Base-by-base conservation (phyloP, 1,140 invertebrate genomes). In the Olivierus martensii region DNA sequence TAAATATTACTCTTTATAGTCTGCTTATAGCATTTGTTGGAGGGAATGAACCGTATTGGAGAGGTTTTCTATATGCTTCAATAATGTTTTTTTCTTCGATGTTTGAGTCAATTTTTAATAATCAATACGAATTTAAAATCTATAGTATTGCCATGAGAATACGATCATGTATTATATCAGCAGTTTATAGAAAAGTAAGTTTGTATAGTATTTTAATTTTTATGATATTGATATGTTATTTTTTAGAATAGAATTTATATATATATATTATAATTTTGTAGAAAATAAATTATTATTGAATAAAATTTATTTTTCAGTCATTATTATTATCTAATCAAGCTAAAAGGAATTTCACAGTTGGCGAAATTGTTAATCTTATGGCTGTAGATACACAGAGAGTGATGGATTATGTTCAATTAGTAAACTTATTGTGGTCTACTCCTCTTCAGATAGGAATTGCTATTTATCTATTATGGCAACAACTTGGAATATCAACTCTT, bases 371-470 rank as follows among this genome's bases (percentile, higher is more conserved):
- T 1, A 94, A 94, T 68, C 69, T 95, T 46, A 94, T 94, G 89
- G 82, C 90, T 1, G 86, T 90, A 0, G 87, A 91, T 68, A 78
- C 79, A 2, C 79, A 83, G 62, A 71, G 85, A 49, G 87, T 93
- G 61, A 82, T 90, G 75, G 88, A 93, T 64, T 70, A 92, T 34
- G 84, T 82, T 3, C 79, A 83, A 0, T 95, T 93, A 65, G 72
- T 97, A 51, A 94, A 95, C 67, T 90, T 93, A 81, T 78, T 97
- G 59, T 98, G 93, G 93, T 95, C 91, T 0, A 90, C 88, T 2
- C 93, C 92, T 0, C 69, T 96, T 9, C 90, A 95, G 74, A 95
- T 97, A 59, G 73, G 70, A 10, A 65, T 96, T 11, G 83, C 88
- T 0, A 67, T 95, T 14, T 92, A 84, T 63, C 92, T 96, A 71